Conservation (phyloP, 2,797 vertebrate species). For the Pterois miles region DNA sequence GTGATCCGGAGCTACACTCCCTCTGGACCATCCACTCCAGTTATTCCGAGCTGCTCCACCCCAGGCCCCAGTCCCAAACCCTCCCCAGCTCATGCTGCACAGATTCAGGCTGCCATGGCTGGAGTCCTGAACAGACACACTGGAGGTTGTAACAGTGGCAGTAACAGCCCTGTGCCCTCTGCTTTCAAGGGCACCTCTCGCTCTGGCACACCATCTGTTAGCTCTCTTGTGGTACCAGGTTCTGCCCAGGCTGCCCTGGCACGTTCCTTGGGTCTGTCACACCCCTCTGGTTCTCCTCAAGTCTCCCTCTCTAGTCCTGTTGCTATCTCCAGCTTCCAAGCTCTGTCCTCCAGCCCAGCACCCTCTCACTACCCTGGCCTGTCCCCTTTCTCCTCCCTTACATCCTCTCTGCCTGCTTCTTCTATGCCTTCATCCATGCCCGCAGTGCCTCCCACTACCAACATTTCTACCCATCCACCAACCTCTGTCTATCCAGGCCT, state of each 20-base stretch:
- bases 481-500: constrained; percentile 80
- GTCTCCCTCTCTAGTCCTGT: constrained; percentile 86
- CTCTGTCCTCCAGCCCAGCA: constrained; percentile 84
- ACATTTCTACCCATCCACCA: constrained; percentile 68
- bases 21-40: constrained; percentile 84
- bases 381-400: constrained; percentile 87
- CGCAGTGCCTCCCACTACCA: constrained; percentile 69
- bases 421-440: constrained; percentile 77
- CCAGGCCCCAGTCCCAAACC: constrained; percentile 79
- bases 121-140: constrained; percentile 72
- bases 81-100: constrained; percentile 68
- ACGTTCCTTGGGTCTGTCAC: constrained; percentile 83
- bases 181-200: constrained; percentile 93
- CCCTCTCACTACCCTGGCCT: constrained; percentile 88
- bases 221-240: constrained; percentile 84
- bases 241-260: constrained; percentile 77
- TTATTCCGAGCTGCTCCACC: constrained; percentile 71
- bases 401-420: constrained; percentile 82
- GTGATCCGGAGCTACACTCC: constrained; percentile 90
- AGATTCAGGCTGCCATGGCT: constrained; percentile 60
- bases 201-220: constrained; percentile 84
- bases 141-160: constrained; percentile 76
- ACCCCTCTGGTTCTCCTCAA: constrained; percentile 85
- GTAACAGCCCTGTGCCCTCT: constrained; percentile 91
- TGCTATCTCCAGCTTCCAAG: constrained; percentile 83